Base-by-base conservation (phyloP, 2,888 invertebrate species). In the Luffia ferchaultella region DNA sequence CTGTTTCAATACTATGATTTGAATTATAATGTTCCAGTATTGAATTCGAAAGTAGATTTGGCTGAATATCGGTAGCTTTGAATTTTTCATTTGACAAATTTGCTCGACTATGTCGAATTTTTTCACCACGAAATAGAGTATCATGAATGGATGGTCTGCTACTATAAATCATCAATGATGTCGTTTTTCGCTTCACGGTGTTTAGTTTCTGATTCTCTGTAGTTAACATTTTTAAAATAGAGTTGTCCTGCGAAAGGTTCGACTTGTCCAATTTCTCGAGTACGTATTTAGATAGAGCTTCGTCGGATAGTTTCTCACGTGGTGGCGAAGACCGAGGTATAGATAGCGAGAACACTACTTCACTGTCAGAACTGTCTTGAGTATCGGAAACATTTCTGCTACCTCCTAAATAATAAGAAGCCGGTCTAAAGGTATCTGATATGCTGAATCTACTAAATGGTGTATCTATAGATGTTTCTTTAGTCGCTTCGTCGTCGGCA, bases 371-470 rank as follows among this genome's bases (percentile, higher is more conserved):
- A 58, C 92, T 93, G 65, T 93, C 93, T 51, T 90, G 91, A 57
- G 89, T 85, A 59, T 92, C 90, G 15, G 88, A 84, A 20, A 86
- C 74, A 51, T 86, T 85, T 60, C 88, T 87, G 62, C 89, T 91
- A 1, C 89, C 88, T 18, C 91, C 90, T 44, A 95, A 70, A 68
- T 95, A 95, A 65, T 95, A 95, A 0, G 95, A 95, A 0, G 95
- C 95, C 0, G 95, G 95, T 50, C 95, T 85, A 65, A 95, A 95
- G 1, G 92, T 94, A 65, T 95, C 95, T 1, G 94, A 95, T 51
- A 95, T 85, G 71, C 94, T 95, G 65, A 95, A 93, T 58, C 95
- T 85, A 59, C 69, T 79, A 55, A 76, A 85, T 2, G 85, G 83
- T 1, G 89, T 88, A 60, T 93, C 90, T 45, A 90, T 85, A 1